Evolutionary conservation across 2,888 invertebrate species (phyloP), one percentile per base, ranked within the genome.

Genomic region (Tetheella fluctuosa): DNA sequence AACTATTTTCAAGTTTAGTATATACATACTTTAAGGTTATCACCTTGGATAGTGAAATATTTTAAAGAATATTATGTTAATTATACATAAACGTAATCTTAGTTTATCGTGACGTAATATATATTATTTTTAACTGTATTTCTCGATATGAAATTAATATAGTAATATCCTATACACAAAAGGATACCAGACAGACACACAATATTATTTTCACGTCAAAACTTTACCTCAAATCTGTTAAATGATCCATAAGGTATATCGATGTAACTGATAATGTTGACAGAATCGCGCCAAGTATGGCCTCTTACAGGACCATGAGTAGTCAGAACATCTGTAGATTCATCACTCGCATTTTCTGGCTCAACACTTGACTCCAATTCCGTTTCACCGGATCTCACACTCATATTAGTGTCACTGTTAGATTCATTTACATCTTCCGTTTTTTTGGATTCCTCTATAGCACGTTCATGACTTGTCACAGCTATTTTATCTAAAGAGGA

Each of bases 161-260:
- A n/a, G n/a, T n/a, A n/a, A 30, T 30, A 25, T 30, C 30, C 30
- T 8, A 30, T 30, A 8, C 8, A 30, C 30, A 30, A 10, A 28
- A 30, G 10, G 30, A 30, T 30, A 30, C 30, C 10, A 30, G 30
- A 30, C 30, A 30, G 10, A n/a, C n/a, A n/a, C n/a, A 30, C 30
- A 10, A 8, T 8, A 30, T 8, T 2, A 30, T 30, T 28, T 28
- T 28, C 6, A 54, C 30, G 56, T 52, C 23, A 54, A 42, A 55
- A 54, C 63, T 67, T 52, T 76, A 89, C 89, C 80, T 81, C 75
- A 69, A 89, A 87, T 17, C 64, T 60, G 4, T 57, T 61, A 59
- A 83, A 79, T 48, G 67, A 64, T 62, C 88, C 90, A 55, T 90
- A 90, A 0, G 88, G 88, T 67, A 90, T 85, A 64, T 90, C 90